A percentile compares a stretch with the other conserved stretches of the same genome.
phyloP scores from a whole-genome alignment of 23 tunicate genomes.

The Trididemnum nubilum region DNA sequence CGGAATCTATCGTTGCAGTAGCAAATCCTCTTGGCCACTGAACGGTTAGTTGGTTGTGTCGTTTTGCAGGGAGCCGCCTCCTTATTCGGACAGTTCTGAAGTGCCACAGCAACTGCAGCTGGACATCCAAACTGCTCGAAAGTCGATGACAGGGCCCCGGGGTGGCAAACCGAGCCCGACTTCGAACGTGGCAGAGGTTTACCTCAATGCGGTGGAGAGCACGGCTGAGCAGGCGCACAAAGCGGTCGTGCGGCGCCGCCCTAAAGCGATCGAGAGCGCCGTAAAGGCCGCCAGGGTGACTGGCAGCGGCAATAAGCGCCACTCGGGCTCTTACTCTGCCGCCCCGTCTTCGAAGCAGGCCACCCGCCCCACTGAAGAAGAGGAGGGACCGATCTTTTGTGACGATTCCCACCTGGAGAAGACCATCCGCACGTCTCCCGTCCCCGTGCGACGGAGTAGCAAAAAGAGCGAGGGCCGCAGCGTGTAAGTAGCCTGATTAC shows the following conservation, averaged over 20 bases:
- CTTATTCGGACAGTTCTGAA: constrained; percentile 38
- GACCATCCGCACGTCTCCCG: constrained; percentile 68
- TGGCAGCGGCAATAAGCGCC: constrained; percentile 66
- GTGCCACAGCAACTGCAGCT: background rate
- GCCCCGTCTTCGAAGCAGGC: constrained; percentile 74
- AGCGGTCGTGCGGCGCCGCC: constrained; percentile 32
- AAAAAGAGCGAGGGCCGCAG: constrained; percentile 11
- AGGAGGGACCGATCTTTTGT: background rate
- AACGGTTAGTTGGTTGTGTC: too few species aligned
- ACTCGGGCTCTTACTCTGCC: constrained; percentile 86
- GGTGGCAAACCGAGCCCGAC: constrained; percentile 59
- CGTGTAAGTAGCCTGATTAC: too few species aligned
- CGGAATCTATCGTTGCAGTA: too few species aligned
- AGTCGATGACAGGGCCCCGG: constrained; percentile 57
- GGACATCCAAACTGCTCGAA: constrained; percentile 29
- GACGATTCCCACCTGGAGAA: constrained; percentile 42
- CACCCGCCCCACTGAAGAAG: constrained; percentile 25
- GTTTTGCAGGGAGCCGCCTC: constrained; percentile 85
- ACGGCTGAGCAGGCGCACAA: constrained; percentile 21
- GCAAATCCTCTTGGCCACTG: too few species aligned
- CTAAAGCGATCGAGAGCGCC: constrained; percentile 61
- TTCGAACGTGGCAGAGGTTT: constrained; percentile 51
- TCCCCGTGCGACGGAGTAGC: constrained; percentile 47
- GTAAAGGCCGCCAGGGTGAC: constrained; percentile 77
- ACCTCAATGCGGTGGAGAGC: constrained; percentile 62